Evolutionary conservation across 2,888 invertebrate species (phyloP).

Genomic region (Neoitamus cyanurus): DNA sequence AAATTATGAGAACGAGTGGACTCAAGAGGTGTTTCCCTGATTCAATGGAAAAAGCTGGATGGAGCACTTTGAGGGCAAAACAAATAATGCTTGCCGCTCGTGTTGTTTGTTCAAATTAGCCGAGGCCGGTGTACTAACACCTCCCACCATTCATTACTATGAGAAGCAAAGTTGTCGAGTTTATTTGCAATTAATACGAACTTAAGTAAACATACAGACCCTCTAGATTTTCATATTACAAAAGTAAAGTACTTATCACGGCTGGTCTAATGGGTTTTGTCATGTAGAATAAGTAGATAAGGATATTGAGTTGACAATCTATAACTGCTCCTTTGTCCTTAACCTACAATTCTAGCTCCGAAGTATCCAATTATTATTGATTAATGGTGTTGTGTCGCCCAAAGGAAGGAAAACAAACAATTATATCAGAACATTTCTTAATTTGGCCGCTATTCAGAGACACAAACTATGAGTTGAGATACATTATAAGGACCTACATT

Average conservation of each 20-base stretch:
- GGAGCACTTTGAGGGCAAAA: not conserved
- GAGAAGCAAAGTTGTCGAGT: not conserved
- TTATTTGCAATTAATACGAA: not conserved
- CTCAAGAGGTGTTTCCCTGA: not conserved
- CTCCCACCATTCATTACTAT: not conserved
- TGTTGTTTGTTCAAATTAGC: not conserved
- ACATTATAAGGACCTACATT: not conserved
- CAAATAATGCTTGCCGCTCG: not conserved
- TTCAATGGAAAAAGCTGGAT: not conserved
- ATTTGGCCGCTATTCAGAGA: not conserved
- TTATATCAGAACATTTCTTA: not conserved
- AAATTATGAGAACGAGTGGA: not conserved
- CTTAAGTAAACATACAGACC: not conserved
- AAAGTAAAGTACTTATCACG: not conserved
- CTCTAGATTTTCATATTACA: not conserved
- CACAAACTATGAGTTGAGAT: not conserved
- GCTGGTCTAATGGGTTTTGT: not conserved
- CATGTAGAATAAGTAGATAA: not conserved
- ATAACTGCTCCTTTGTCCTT: not conserved
- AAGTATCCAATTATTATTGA: not conserved
- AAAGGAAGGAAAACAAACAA: not conserved
- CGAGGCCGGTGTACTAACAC: not conserved
- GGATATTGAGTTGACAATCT: not conserved
- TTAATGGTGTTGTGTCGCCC: not conserved
- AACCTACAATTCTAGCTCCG: not conserved